Evolutionary conservation across 2,888 invertebrate species (phyloP), one percentile per base, ranked within the genome.

Genomic region (Drosophila multiciliata): DNA sequence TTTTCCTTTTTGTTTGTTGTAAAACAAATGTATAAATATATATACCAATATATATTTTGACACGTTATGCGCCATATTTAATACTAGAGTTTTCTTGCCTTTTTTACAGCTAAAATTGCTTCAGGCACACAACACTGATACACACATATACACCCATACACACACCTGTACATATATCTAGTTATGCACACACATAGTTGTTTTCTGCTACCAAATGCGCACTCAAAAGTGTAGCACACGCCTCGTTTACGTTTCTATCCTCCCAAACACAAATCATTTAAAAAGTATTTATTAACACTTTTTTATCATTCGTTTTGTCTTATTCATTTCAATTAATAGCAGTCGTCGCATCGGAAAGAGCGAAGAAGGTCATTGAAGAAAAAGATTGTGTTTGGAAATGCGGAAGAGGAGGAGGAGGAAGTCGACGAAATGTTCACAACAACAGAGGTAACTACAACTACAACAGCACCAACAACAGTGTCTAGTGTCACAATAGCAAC

Each of bases 341-440:
- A 79, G 36, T 74, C 71, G 55, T 52, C 64, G 55, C 74, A 72
- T 83, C 70, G 80, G 85, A 81, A 74, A 78, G 73, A 70, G 48
- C 82, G 76, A 84, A 87, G 70, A 89, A 82, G 60, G 79, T 52
- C 60, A 69, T 38, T 59, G 71, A 83, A 85, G 73, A 85, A 73
- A 75, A 87, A 84, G 58, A 76, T 76, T 69, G 62, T 64, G 26
- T 64, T 66, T 60, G 72, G 55, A 72, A 72, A 48, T 67, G 65
- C 64, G 62, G 77, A 26, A 26, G 55, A 26, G 33, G 33, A 35
- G 36, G 38, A 35, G 35, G 52, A 61, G 67, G 79, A 79, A 50
- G 26, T 36, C 75, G 66, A 49, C 67, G 61, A 75, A 23, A 42
- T 66, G 54, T 50, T 65, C 57, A 60, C 68, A 66, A 48, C 73